Percentiles rank a stretch among this genome's conserved stretches.
phyloP scores from a whole-genome alignment of 2,888 invertebrate genomes.

The Bugulina stolonifera region DNA sequence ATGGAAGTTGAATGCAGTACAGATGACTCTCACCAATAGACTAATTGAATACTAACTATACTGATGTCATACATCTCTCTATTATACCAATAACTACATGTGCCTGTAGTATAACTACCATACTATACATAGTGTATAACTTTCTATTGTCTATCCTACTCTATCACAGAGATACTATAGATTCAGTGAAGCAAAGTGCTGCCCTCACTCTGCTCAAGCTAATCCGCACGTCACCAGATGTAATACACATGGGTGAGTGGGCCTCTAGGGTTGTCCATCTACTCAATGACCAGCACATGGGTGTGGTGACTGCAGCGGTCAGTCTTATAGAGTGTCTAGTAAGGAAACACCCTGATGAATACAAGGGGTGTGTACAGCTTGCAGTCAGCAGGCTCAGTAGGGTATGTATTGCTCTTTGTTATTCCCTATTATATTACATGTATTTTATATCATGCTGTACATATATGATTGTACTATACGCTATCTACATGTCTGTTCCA shows the following conservation, averaged over 20 bases:
- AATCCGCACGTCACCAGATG: constrained; percentile 89
- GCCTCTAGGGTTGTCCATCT: constrained; percentile 97
- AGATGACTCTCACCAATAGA: too few relatives aligned
- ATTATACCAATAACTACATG: too few relatives aligned
- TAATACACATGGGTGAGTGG: constrained; percentile 91
- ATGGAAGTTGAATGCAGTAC: too few relatives aligned
- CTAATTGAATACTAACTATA: too few relatives aligned
- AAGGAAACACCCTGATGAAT: constrained; percentile 97
- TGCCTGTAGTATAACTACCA: too few relatives aligned
- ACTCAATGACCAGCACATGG: constrained; percentile 95
- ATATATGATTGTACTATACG: too few relatives aligned
- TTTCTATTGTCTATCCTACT: too few relatives aligned
- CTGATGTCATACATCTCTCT: too few relatives aligned
- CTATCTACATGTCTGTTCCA: too few relatives aligned
- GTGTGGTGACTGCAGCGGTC: constrained; percentile 97
- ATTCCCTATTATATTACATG: constrained; percentile 9
- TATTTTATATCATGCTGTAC: too few relatives aligned
- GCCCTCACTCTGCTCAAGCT: constrained; percentile 89
- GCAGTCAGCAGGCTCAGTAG: constrained; percentile 94
- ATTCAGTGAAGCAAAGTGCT: constrained; percentile 98
- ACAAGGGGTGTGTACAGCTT: constrained; percentile 95
- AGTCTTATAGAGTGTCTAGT: constrained; percentile 96
- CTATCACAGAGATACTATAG: constrained; percentile 94
- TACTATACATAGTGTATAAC: too few relatives aligned
- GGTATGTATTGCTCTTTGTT: constrained; percentile 55